phyloP scores from a whole-genome alignment of 2,113 vertebrate genomes.

The Lates calcarifer region DNA sequence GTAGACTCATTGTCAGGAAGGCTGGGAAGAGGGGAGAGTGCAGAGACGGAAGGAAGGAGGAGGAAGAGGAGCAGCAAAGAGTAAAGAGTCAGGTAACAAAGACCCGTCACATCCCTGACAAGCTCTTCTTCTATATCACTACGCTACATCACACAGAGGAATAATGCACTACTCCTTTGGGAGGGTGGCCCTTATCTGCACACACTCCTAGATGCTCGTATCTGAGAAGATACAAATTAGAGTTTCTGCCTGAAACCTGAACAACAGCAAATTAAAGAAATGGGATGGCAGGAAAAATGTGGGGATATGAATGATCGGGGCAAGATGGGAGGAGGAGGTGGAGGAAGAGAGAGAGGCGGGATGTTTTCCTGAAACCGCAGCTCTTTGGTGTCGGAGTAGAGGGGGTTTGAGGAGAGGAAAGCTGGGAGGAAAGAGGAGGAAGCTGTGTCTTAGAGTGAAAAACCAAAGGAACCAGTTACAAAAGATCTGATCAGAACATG shows the following conservation, averaged over 20 bases:
- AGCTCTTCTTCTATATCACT: slow-evolving; percentile 52
- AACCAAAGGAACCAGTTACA: background rate
- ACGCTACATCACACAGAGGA: slow-evolving; percentile 68
- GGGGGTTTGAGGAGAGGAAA: background rate
- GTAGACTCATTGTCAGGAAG: slow-evolving; percentile 48
- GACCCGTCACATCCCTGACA: slow-evolving; percentile 72
- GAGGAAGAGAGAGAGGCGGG: background rate
- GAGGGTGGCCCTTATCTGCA: slow-evolving; percentile 58
- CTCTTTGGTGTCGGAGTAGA: slow-evolving; percentile 52
- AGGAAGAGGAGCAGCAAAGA: slow-evolving; percentile 48
- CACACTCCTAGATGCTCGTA: slow-evolving; percentile 50
- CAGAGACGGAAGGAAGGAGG: slow-evolving; percentile 8
- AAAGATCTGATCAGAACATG: background rate
- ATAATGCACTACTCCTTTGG: slow-evolving; percentile 72
- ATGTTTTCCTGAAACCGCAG: slow-evolving; percentile 47
- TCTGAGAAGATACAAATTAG: slow-evolving; percentile 63
- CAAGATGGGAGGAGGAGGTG: background rate
- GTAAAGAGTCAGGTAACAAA: slow-evolving; percentile 76
- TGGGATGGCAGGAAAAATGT: background rate
- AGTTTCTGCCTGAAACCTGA: slow-evolving; percentile 50
- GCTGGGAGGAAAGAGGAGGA: background rate
- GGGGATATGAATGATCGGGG: background rate
- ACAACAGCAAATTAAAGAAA: slow-evolving; percentile 46
- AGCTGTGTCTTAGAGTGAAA: background rate
- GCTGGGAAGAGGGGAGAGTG: slow-evolving; percentile 7